phyloP scores from a whole-genome alignment of 2,888 invertebrate species.

The Diarsia brunnea region DNA sequence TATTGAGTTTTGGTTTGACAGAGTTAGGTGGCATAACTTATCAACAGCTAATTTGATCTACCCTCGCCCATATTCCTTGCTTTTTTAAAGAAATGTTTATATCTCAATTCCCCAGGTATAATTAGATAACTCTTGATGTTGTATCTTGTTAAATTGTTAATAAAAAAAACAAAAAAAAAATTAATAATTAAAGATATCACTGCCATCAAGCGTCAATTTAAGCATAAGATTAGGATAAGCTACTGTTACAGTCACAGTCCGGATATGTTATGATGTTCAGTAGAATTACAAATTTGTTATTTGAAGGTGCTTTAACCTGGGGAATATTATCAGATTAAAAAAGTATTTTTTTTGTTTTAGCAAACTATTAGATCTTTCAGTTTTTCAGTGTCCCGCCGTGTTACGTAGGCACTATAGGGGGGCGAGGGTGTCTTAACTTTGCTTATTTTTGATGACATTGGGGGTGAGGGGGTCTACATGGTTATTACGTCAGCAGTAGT shows the following conservation, averaged over 20 bases:
- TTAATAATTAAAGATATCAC: neutral
- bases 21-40: neutral
- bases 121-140: neutral
- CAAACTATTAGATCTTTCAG: slow-evolving; percentile 2
- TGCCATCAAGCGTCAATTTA: slow-evolving; percentile 7
- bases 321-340: neutral
- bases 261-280: neutral
- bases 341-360: neutral
- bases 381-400: neutral
- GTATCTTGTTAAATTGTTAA: neutral
- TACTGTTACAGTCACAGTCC: neutral
- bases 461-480: too few species aligned
- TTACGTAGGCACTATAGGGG: too few species aligned
- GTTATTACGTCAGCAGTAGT: too few species aligned
- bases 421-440: too few species aligned
- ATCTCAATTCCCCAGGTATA: neutral
- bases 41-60: neutral
- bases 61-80: neutral
- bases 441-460: too few species aligned
- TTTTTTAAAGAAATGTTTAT: slow-evolving; percentile 8
- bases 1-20: slow-evolving; percentile 2
- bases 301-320: neutral
- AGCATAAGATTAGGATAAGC: neutral
- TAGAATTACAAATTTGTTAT: neutral
- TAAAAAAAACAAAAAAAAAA: neutral